These are phyloP conservation scores for Stegana nigrithorax DNA, from an alignment of 2,888 invertebrate genomes.

Conservation along the genomic window DNA sequence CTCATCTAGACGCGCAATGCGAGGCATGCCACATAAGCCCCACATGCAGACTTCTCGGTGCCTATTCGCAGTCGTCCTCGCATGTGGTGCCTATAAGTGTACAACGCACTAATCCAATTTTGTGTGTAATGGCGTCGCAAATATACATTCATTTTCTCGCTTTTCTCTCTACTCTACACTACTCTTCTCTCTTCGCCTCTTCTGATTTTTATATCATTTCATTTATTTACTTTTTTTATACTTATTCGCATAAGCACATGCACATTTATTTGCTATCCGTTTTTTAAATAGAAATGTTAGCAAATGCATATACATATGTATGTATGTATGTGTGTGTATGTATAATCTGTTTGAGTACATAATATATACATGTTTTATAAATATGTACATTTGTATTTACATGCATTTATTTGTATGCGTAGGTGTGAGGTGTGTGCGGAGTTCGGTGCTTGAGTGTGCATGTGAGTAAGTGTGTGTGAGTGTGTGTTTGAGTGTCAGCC, in stretches of 20 bases:
- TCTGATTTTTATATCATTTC: no score
- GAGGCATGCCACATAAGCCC: no score
- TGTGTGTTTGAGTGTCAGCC: no score
- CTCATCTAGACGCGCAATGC: no score
- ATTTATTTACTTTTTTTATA: no score
- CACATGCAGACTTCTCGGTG: no score
- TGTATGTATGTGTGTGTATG: background rate
- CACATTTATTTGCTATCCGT: background rate
- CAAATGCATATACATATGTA: constrained; percentile 10
- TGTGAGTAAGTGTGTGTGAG: no score
- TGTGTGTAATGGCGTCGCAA: constrained; percentile 53
- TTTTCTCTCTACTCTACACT: constrained; percentile 1
- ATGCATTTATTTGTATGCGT: background rate
- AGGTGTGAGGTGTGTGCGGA: background rate
- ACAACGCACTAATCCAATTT: constrained; percentile 32
- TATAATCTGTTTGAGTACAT: background rate
- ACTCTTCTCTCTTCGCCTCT: no score
- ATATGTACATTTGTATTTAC: background rate
- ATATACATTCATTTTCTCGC: constrained; percentile 44
- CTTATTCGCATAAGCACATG: background rate
- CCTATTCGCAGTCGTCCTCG: no score
- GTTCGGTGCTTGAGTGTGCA: no score
- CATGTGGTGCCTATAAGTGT: no score
- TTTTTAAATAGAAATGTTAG: background rate
- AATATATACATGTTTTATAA: constrained; percentile 21